A percentile compares a stretch with the other conserved stretches of the same genome.
phyloP scores from a whole-genome alignment of 1,140 invertebrate species.

The Formica exsecta region DNA sequence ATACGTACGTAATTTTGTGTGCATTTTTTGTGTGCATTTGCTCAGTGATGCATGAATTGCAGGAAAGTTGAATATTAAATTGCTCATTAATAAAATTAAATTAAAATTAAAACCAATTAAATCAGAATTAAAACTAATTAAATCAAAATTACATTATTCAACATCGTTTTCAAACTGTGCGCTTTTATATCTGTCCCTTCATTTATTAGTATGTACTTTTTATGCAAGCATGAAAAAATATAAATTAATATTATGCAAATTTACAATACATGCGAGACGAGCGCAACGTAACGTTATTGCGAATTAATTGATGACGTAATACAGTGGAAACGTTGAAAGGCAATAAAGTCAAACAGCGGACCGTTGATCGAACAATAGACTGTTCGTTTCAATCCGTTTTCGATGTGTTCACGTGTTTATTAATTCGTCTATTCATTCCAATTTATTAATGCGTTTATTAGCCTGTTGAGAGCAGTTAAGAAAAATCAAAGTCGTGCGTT shows the following conservation, averaged over 20 bases:
- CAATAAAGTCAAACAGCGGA: conserved; percentile 27
- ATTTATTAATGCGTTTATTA: conserved; percentile 51
- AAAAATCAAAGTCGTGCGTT: not conserved
- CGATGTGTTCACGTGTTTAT: conserved; percentile 30
- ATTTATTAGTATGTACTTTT: not conserved
- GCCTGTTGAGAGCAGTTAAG: not conserved
- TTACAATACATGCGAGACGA: not conserved
- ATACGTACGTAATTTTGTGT: conserved; percentile 16
- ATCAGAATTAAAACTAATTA: conserved; percentile 13
- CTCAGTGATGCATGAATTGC: not conserved
- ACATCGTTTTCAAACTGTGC: not conserved
- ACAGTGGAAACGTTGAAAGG: not conserved
- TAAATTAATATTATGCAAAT: not conserved
- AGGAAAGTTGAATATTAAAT: conserved; percentile 20
- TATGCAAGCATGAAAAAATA: not conserved
- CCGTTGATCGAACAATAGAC: too few species aligned
- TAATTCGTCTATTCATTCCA: not conserved
- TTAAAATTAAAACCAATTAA: not conserved
- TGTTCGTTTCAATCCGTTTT: conserved; percentile 8
- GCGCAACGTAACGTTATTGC: conserved; percentile 38
- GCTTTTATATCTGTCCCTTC: not conserved
- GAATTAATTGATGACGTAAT: conserved; percentile 20
- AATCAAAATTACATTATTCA: conserved; percentile 34
- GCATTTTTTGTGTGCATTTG: not conserved
- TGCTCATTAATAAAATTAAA: conserved; percentile 23